Evolutionary conservation across 2,113 vertebrate genomes (phyloP).

Genomic region (Solenodon paradoxus): DNA sequence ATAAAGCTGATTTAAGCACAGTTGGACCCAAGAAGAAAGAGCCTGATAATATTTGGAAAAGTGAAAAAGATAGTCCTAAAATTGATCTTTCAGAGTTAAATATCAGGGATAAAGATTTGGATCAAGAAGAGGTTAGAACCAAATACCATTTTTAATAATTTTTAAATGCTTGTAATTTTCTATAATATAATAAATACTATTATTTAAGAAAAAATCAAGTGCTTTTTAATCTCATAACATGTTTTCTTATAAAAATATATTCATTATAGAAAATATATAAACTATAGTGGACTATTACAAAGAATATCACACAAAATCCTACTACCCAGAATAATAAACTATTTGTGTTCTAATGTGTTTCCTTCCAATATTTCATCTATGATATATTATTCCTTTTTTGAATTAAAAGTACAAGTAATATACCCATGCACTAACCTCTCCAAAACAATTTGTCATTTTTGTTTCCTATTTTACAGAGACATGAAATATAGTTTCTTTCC

Average conservation of each 20-base stretch:
- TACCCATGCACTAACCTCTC: background rate
- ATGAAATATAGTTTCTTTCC: background rate
- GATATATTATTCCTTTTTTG: background rate
- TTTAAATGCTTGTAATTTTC: background rate
- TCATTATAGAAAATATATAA: slow-evolving; percentile 12
- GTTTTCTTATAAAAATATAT: slow-evolving; percentile 28
- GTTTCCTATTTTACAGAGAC: slow-evolving; percentile 20
- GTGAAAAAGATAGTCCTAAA: slow-evolving; percentile 66
- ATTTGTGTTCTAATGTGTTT: background rate
- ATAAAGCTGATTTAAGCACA: slow-evolving; percentile 52
- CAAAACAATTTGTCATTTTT: background rate
- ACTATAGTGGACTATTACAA: background rate
- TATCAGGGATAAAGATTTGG: slow-evolving; percentile 82
- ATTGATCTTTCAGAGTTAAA: slow-evolving; percentile 81
- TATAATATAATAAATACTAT: slow-evolving; percentile 20
- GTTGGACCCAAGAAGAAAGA: slow-evolving; percentile 71
- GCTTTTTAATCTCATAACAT: background rate
- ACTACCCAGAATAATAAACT: background rate
- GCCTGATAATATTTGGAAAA: slow-evolving; percentile 67
- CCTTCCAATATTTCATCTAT: background rate
- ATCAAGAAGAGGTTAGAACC: slow-evolving; percentile 91
- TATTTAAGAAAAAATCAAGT: slow-evolving; percentile 25
- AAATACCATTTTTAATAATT: background rate
- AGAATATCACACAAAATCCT: background rate
- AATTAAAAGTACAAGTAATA: slow-evolving; percentile 6